Evolutionary conservation across 2,797 vertebrate species (phyloP), one percentile per base, ranked within the genome.

Genomic region (Epinephelus awoara): DNA sequence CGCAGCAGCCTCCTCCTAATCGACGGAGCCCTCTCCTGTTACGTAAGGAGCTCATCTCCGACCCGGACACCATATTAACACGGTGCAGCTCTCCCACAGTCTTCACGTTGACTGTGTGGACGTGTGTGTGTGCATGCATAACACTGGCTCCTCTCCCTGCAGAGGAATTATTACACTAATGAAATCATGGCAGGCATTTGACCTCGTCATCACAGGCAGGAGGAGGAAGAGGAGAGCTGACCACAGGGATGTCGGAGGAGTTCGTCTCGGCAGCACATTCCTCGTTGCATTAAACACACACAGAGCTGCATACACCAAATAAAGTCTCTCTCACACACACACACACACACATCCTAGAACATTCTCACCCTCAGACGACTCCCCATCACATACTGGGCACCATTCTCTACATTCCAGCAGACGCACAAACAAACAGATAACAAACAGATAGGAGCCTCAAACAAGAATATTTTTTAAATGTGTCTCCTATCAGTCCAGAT

Each of bases 101-200:
- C 72, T 67, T 80, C n/a, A 79, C 72, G 79, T 38, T 59, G 47
- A 23, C 11, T 56, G 62, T 25, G 42, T 66, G 38, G 66, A 21
- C 51, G 44, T 77, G 40, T 75, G 47, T 77, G 71, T 85, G 69
- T 59, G 63, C 63, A n/a, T 79, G 42, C 77, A 72, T 65, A 58
- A 49, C 63, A 55, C 40, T 82, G 75, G 64, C 72, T 72, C 73
- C 79, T 79, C 74, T 85, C 89, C 74, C 85, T 84, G 71, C 84
- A 76, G 61, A 82, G 82, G 79, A 90, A 90, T 93, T 82, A 89
- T 88, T 64, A 87, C 73, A 64, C 89, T 92, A 94, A 94, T 93
- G 89, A 93, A 94, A 94, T 93, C 87, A 91, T 81, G 88, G 82
- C 81, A 91, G 88, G 90, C 83, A 91, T 94, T 90, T 91, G 88